A percentile compares a stretch with the other conserved stretches of the same genome.
phyloP scores from a whole-genome alignment of 2,888 invertebrate genomes.

The Ethmia dodecea region DNA sequence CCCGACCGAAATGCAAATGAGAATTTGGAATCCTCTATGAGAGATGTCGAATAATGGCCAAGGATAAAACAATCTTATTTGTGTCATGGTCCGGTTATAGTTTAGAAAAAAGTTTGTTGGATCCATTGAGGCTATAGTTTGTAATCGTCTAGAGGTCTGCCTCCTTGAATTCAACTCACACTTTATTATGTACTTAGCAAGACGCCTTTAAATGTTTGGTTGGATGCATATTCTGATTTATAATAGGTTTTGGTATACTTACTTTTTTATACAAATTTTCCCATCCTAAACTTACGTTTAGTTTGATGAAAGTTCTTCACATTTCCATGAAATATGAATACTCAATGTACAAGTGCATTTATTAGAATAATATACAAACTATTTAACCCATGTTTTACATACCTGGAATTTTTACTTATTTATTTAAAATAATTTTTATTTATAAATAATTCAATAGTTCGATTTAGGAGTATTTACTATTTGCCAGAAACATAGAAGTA shows the following conservation, averaged over 20 bases:
- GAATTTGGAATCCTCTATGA: too few relatives aligned
- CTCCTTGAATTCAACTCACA: constrained; percentile 68
- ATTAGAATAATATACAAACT: constrained; percentile 27
- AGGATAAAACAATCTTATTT: constrained; percentile 10
- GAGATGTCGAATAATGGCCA: neutral
- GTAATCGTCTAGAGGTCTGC: constrained; percentile 30
- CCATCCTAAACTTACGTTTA: constrained; percentile 51
- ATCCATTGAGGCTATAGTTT: constrained; percentile 47
- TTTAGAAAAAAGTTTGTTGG: constrained; percentile 57
- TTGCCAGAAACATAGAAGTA: constrained; percentile 52
- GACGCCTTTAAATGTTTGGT: constrained; percentile 43
- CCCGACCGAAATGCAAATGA: constrained; percentile 3
- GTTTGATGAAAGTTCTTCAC: constrained; percentile 42
- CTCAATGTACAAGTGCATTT: constrained; percentile 48
- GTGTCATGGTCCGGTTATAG: constrained; percentile 20
- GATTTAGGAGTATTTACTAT: constrained; percentile 20
- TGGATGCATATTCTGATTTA: constrained; percentile 34
- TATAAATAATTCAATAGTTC: neutral
- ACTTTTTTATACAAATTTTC: constrained; percentile 31
- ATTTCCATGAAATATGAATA: constrained; percentile 39
- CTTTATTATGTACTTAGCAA: constrained; percentile 35
- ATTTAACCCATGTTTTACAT: constrained; percentile 11
- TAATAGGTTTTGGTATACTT: constrained; percentile 3
- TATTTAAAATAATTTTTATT: neutral
- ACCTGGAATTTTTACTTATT: neutral